Evolutionary conservation across 2,888 invertebrate genomes (phyloP), one percentile per base, ranked within the genome.

Genomic region (Sminthurinus aureus): DNA sequence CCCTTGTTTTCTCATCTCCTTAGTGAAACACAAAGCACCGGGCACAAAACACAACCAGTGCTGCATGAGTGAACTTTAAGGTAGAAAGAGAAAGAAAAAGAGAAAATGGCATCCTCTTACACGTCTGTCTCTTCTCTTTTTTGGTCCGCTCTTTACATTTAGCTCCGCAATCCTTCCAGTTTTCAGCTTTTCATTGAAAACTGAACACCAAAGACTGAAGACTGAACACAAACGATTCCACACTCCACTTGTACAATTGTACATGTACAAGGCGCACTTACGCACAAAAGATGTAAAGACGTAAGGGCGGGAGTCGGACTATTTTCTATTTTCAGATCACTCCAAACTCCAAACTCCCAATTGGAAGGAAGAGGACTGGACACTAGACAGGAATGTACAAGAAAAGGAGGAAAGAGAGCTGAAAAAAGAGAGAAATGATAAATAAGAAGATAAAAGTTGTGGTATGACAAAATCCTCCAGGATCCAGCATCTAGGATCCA

Each of bases 61-160:
- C 75, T 51, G 75, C 75, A 75, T 75, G 75, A 75, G 20, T 75
- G 75, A 75, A 51, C 51, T 75, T 75, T 13, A 51, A 75, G 75
- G 26, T 18, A 51, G 8, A 75, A 51, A 51, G 51, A 22, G 75
- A 50, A n/a, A 50, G 75, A 74, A 24, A 75, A 51, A 75, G 75
- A 75, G 69, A 69, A 69, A 75, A 75, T 75, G 75, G 52, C 75
- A 51, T 51, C 50, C 6, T 20, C 18, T 75, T 75, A 3, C 2
- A 75, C 20, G 69, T 75, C 51, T 75, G 4, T 22, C 18, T 26
- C 4, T 26, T 24, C n/a, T n/a, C 22, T n/a, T 67, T 0, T 67
- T 11, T 6, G 6, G 11, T 66, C 8, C 9, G n/a, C 67, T 67
- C 8, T 67, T n/a, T 11, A 18, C 67, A 20, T 67, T 67, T 22